Base-by-base conservation (phyloP, 2,888 invertebrate species). In the Cerceris ruficornis region DNA sequence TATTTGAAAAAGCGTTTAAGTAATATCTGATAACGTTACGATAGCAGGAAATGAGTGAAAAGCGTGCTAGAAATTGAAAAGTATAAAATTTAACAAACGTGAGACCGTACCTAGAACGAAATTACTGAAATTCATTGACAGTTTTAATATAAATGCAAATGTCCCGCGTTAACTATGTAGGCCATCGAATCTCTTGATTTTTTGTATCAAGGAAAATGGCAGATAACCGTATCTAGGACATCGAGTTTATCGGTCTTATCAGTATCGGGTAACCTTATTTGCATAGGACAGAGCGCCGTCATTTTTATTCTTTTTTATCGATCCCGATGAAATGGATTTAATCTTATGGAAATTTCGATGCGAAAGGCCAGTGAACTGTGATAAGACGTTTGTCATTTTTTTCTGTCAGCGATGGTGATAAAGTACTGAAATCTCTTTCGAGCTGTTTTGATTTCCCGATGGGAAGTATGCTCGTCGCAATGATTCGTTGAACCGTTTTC, bases 191-290 rank as follows among this genome's bases (percentile, higher is more conserved):
- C 43, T 43, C 49, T 71, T 15, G 43, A 68, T 72, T 11, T 61
- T 28, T 77, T 57, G 60, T 62, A 65, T 64, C 70, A 55, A 59
- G n/a, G 52, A 43, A 52, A 39, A 52, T 66, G 14, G 70, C 50
- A 46, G 43, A 54, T 17, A 54, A 54, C 41, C 41, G 77, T 68
- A 78, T 71, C 62, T 78, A 17, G 70, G 50, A 65, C 68, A 77
- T 67, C 70, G 55, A 9, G 55, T 77, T 77, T 78, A 77, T 78
- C 77, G 77, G 64, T 67, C 77, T 78, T 78, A 77, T 78, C 77
- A 64, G 64, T 64, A 78, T 67, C 71, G 70, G 55, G 61, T 62
- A 72, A 77, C 54, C 69, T 69, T 72, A 77, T 79, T 77, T 72
- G 72, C 78, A 72, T 77, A 50, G 65, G 61, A 72, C 77, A 66